These are phyloP conservation scores for Sipha flava DNA, from an alignment of 1,140 invertebrate species.

Conservation along the genomic window DNA sequence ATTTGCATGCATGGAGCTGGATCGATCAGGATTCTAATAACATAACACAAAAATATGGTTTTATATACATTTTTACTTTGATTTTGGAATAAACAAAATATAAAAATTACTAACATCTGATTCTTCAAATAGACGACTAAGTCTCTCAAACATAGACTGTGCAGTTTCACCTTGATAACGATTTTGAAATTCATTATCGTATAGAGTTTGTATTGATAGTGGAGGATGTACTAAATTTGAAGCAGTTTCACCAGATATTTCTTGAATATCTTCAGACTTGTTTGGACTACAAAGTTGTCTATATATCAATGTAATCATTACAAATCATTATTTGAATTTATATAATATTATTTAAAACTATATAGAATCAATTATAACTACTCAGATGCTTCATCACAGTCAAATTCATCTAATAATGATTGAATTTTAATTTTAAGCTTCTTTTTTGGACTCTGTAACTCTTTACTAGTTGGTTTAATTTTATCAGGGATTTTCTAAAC, in stretches of 20 bases:
- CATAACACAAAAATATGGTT: not conserved
- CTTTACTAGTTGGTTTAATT: not conserved
- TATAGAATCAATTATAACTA: not conserved
- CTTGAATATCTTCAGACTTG: not conserved
- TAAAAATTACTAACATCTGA: not conserved
- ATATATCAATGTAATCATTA: not conserved
- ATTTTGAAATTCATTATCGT: not conserved
- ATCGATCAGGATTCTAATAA: not conserved
- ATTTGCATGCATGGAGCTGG: not conserved
- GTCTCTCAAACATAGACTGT: conserved; percentile 7
- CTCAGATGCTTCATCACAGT: not conserved
- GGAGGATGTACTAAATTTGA: not conserved
- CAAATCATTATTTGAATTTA: no score
- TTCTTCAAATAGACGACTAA: conserved; percentile 19
- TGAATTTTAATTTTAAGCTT: conserved; percentile 19
- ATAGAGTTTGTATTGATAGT: not conserved
- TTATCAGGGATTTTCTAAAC: conserved; percentile 16
- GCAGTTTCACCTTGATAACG: conserved; percentile 25
- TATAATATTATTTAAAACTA: no score
- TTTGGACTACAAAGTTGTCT: not conserved
- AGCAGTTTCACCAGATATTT: not conserved
- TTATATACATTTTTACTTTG: not conserved
- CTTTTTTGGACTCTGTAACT: not conserved
- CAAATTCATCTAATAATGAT: conserved; percentile 26
- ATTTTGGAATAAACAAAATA: not conserved